Conservation (phyloP, 2,113 vertebrate species). For the Camelus dromedarius region DNA sequence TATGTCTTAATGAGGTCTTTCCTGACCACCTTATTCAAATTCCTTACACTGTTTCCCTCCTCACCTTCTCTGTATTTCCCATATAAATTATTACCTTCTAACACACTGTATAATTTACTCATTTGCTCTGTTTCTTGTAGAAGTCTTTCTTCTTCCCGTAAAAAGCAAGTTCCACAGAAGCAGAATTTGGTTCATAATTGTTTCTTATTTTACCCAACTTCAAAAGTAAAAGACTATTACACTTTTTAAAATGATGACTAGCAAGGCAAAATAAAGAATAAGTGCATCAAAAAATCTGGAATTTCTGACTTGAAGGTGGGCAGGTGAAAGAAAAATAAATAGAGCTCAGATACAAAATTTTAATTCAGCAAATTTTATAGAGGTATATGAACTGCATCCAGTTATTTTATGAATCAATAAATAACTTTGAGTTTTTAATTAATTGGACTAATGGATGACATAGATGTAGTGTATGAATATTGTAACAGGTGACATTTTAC, state of each 20-base stretch:
- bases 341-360: background rate
- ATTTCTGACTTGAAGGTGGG: background rate
- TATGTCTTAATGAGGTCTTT: background rate
- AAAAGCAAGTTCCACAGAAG: background rate
- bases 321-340: background rate
- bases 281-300: background rate
- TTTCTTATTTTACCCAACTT: background rate
- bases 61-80: background rate
- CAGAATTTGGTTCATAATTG: background rate
- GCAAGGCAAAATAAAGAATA: background rate
- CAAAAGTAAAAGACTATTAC: background rate
- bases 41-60: background rate
- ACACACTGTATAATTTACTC: background rate
- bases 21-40: background rate
- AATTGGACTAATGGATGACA: slow-evolving; percentile 16
- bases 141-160: background rate
- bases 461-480: background rate
- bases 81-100: background rate
- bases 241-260: background rate
- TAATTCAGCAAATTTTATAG: background rate
- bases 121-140: background rate
- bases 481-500: slow-evolving; percentile 48
- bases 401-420: slow-evolving; percentile 50
- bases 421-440: slow-evolving; percentile 60
- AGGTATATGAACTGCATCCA: background rate